Base-by-base conservation (phyloP, 2,797 vertebrate genomes). In the Pangasius mekongensis region DNA sequence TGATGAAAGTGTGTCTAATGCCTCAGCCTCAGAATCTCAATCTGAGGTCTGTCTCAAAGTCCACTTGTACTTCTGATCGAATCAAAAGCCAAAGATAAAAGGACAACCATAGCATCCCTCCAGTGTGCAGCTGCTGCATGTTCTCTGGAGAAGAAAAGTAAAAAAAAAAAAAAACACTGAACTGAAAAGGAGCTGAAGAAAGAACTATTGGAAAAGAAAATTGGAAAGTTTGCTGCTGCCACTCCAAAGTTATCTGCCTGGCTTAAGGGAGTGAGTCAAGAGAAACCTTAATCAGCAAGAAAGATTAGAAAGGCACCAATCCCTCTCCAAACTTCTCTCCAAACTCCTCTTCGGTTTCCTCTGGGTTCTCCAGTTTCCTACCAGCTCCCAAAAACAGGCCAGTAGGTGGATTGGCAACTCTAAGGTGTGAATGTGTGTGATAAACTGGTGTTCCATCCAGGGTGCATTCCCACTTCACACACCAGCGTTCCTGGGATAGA, bases 11-110 rank as follows among this genome's bases (percentile, higher is more conserved):
- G 27, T n/a, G 62, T 67, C 27, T 43, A 49, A 64, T 64, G 39
- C 8, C 27, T 67, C 82, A 84, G 33, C 62, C 22, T 84, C n/a
- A 52, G n/a, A 43, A 43, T 60, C 56, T 60, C 80, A 83, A 43
- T 66, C 5, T 1, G 9, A 47, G 47, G 47, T 47, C 47, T 52
- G 62, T 52, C 47, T 33, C 24, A 52, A 52, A 67, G 60, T 66
- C 16, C 27, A 52, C 18, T 43, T 14, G 3, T 43, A 18, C 80
- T n/a, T 67, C 6, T 67, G 43, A 43, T 67, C 9, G 5, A 67
- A 67, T 83, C 82, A 83, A 84, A 84, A 49, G 43, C 4, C 16
- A 52, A 83, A 84, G 62, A 84, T 67, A 67, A 84, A 84, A 84
- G 64, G 82, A 67, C 62, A 49, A 36, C n/a, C 33, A 4, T 4